phyloP scores from a whole-genome alignment of 2,113 vertebrate genomes.

The Deroptyus accipitrinus region DNA sequence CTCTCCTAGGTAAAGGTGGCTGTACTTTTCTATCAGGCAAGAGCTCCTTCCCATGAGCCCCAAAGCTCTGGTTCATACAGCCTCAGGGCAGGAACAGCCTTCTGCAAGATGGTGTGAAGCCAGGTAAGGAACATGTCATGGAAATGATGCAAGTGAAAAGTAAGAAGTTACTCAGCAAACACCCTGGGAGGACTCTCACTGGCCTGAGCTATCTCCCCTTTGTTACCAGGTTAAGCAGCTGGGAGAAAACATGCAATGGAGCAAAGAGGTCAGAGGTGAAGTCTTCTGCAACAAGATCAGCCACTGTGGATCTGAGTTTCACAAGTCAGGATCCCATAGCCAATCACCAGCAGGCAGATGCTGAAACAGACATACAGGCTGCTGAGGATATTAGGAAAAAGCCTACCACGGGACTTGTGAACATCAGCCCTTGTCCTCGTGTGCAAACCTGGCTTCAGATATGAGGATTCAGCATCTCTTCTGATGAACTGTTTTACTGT shows the following conservation, averaged over 20 bases:
- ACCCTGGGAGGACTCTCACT: background rate
- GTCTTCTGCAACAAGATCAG: background rate
- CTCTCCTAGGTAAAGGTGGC: background rate
- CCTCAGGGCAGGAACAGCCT: background rate
- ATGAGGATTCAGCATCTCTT: background rate
- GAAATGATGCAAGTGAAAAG: background rate
- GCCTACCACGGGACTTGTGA: rapidly evolving
- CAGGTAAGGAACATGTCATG: background rate
- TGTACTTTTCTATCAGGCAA: background rate
- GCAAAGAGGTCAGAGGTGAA: background rate
- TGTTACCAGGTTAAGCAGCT: background rate
- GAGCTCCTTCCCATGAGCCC: background rate
- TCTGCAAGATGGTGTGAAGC: background rate
- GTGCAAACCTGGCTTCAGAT: background rate
- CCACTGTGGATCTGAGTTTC: background rate
- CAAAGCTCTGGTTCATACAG: background rate
- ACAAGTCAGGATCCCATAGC: background rate
- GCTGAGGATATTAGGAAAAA: background rate
- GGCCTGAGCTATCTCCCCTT: background rate
- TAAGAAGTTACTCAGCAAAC: background rate
- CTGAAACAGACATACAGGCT: background rate
- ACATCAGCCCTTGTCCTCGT: background rate
- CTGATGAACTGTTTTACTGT: background rate
- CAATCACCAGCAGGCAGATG: background rate
- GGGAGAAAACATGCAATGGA: background rate